phyloP scores from a whole-genome alignment of 2,113 vertebrate species.

The Myotis davidii region DNA sequence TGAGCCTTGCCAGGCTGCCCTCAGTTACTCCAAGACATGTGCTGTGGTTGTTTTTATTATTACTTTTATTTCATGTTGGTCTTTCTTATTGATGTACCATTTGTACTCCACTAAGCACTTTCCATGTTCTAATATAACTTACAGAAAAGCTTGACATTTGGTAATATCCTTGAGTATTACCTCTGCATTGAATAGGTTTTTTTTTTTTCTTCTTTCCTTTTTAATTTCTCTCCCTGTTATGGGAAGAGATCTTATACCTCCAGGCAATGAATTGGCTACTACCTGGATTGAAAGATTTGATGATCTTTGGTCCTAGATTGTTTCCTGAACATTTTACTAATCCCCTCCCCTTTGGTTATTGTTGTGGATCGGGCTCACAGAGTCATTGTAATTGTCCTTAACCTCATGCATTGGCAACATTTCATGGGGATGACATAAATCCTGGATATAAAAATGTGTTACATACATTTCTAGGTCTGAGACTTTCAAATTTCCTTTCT shows the following conservation, averaged over 20 bases:
- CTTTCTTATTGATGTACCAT: not conserved
- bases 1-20: not conserved
- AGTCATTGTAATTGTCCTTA: not conserved
- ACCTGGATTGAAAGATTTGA: not conserved
- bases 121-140: not conserved
- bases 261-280: not conserved
- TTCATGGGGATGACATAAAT: not conserved
- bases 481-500: not conserved
- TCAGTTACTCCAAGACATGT: not conserved
- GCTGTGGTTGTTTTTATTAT: not conserved
- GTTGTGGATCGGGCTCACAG: not conserved
- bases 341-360: not conserved
- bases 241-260: not conserved
- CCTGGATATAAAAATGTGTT: not conserved
- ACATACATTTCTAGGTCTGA: not conserved
- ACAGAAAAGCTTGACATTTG: not conserved
- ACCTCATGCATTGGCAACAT: not conserved
- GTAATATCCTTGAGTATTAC: not conserved
- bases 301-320: not conserved
- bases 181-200: not conserved
- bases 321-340: not conserved
- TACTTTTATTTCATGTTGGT: not conserved
- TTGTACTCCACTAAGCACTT: not conserved
- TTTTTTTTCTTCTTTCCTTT: not conserved
- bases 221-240: not conserved